Conservation (phyloP, 2,797 vertebrate species). For the Crocidura indochinensis region DNA sequence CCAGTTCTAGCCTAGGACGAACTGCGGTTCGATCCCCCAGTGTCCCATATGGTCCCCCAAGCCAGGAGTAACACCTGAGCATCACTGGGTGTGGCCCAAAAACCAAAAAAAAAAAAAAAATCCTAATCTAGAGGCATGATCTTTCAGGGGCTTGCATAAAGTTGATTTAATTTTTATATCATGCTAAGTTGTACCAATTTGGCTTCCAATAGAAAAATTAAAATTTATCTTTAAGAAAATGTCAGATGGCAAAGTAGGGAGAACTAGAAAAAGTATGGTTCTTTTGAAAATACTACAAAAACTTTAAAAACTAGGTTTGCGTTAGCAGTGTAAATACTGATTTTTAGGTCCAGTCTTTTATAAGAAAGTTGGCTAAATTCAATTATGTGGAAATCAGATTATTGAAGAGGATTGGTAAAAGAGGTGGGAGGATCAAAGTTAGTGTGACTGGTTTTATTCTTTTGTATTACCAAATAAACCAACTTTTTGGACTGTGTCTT, state of each 20-base stretch:
- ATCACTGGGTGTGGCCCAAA: too few relatives aligned
- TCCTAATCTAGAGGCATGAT: too few relatives aligned
- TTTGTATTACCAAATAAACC: constrained; percentile 75
- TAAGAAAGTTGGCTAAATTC: constrained; percentile 77
- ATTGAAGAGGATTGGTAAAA: constrained; percentile 86
- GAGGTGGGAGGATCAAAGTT: constrained; percentile 84
- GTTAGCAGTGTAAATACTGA: constrained; percentile 70
- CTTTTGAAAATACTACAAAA: constrained; percentile 62
- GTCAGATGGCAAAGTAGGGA: not conserved
- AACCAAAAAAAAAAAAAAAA: too few relatives aligned
- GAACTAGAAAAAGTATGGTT: constrained; percentile 43
- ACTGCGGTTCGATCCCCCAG: too few relatives aligned
- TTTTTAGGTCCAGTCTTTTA: constrained; percentile 79
- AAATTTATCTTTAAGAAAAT: constrained; percentile 19
- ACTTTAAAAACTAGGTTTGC: constrained; percentile 54
- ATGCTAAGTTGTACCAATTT: too few relatives aligned
- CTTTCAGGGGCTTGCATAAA: too few relatives aligned
- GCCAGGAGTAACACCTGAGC: too few relatives aligned
- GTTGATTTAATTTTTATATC: too few relatives aligned
- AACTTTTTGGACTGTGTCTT: constrained; percentile 79
- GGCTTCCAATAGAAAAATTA: too few relatives aligned
- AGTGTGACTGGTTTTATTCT: constrained; percentile 71
- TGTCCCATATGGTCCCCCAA: too few relatives aligned
- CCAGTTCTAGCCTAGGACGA: too few relatives aligned
- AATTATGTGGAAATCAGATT: constrained; percentile 68